A percentile compares a stretch with the other conserved stretches of the same genome.
Evolutionary conservation across 2,888 invertebrate genomes (phyloP).

Genomic region (Drosophila dives): DNA sequence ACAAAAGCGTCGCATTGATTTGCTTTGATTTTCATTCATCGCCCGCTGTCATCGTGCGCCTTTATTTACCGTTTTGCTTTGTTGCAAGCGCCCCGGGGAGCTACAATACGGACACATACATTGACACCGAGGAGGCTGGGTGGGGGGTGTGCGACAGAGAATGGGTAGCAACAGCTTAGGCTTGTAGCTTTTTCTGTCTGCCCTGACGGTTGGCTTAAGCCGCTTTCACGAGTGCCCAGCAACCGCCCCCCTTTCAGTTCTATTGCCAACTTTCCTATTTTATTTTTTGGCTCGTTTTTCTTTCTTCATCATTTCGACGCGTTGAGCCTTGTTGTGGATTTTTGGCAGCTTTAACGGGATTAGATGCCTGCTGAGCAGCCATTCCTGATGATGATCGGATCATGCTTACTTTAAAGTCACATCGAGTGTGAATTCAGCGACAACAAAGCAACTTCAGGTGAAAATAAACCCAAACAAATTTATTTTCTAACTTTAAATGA

Average conservation of each 20-base stretch:
- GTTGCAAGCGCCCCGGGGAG: conserved; percentile 56
- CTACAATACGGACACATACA: neutral
- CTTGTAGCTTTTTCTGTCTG: conserved; percentile 58
- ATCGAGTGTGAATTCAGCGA: neutral
- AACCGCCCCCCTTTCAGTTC: conserved; percentile 16
- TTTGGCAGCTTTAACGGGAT: conserved; percentile 81
- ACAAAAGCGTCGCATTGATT: conserved; percentile 65
- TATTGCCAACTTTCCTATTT: conserved; percentile 15
- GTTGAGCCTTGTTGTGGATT: conserved; percentile 68
- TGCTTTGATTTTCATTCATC: conserved; percentile 75
- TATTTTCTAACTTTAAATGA: neutral
- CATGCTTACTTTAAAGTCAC: conserved; percentile 18
- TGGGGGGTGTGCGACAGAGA: neutral
- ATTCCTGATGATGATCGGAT: conserved; percentile 30
- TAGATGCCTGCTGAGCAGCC: conserved; percentile 61
- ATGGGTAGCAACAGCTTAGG: conserved; percentile 44
- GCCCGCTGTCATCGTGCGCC: conserved; percentile 61
- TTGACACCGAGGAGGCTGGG: neutral
- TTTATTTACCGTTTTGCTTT: conserved; percentile 73
- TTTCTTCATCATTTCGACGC: conserved; percentile 42
- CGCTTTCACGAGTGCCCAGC: conserved; percentile 33
- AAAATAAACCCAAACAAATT: conserved; percentile 8
- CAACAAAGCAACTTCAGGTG: conserved; percentile 5
- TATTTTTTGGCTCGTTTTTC: conserved; percentile 11
- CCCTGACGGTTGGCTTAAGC: conserved; percentile 31